A percentile compares a stretch with the other conserved stretches of the same genome.
These are phyloP conservation scores for Palaemon carinicauda DNA, from an alignment of 1,140 invertebrate genomes.

Conservation along the genomic window DNA sequence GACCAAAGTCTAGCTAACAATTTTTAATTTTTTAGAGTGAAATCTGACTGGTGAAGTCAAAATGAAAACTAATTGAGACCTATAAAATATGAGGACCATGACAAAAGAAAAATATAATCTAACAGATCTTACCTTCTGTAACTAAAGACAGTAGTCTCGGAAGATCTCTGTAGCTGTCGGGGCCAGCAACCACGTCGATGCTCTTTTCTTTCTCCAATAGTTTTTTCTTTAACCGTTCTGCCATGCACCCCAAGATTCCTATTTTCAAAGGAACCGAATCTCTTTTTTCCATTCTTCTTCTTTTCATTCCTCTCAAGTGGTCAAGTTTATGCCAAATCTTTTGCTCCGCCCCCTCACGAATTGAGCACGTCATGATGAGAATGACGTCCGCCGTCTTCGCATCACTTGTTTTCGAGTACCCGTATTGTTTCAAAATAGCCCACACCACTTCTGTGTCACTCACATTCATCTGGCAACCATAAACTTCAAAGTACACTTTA, in stretches of 20 bases:
- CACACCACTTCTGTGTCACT: conserved; percentile 94
- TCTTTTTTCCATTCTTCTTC: conserved; percentile 65
- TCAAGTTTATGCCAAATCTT: conserved; percentile 89
- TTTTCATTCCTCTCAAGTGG: conserved; percentile 75
- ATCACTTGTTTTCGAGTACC: conserved; percentile 57
- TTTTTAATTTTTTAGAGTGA: too few relatives aligned
- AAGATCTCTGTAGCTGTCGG: conserved; percentile 94
- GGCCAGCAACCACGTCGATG: conserved; percentile 93
- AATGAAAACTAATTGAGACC: too few relatives aligned
- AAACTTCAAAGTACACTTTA: conserved; percentile 84
- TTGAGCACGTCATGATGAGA: conserved; percentile 92
- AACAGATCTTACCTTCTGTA: conserved; percentile 69
- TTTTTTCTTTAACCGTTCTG: conserved; percentile 89
- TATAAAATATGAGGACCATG: too few relatives aligned
- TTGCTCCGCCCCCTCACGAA: conserved; percentile 90
- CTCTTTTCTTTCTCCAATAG: conserved; percentile 84
- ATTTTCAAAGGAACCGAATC: conserved; percentile 64
- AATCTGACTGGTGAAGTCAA: too few relatives aligned
- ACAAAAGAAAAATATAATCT: neutral
- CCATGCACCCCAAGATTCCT: conserved; percentile 80
- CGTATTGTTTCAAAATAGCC: conserved; percentile 68
- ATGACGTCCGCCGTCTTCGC: conserved; percentile 84
- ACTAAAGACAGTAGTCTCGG: conserved; percentile 84
- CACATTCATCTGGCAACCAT: conserved; percentile 98
- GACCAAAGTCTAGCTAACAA: too few relatives aligned